These are phyloP conservation scores for Rhyzopertha dominica DNA, from an alignment of 1,140 invertebrate genomes.

Conservation along the genomic window DNA sequence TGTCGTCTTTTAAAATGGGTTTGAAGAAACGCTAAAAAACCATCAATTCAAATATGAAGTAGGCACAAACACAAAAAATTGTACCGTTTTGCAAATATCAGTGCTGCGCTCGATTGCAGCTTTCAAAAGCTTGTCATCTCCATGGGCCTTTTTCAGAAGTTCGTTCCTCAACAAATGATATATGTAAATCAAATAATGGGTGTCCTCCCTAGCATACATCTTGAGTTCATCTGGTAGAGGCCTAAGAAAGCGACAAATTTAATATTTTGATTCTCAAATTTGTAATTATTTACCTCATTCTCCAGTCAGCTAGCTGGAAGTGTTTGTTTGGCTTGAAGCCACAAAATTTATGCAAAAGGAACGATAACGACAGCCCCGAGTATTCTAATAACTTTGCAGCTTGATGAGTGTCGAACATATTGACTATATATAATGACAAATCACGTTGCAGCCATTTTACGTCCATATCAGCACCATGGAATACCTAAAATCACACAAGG, in stretches of 20 bases:
- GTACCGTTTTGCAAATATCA: conserved; percentile 62
- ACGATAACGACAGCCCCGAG: conserved; percentile 68
- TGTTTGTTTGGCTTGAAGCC: conserved; percentile 78
- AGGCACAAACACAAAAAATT: conserved; percentile 2
- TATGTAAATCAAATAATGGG: conserved; percentile 92
- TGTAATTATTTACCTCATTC: conserved; percentile 60
- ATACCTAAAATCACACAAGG: conserved; percentile 63
- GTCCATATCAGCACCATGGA: conserved; percentile 89
- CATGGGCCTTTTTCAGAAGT: conserved; percentile 66
- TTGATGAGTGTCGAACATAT: conserved; percentile 95
- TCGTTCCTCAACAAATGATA: conserved; percentile 79
- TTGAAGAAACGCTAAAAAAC: conserved; percentile 72
- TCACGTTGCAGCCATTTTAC: conserved; percentile 94
- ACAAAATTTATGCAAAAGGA: conserved; percentile 77
- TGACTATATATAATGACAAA: conserved; percentile 91
- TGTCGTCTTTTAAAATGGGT: conserved; percentile 65
- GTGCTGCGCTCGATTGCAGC: conserved; percentile 68
- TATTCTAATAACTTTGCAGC: conserved; percentile 76
- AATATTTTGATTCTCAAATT: conserved; percentile 1
- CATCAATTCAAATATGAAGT: conserved; percentile 1
- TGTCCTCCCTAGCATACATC: conserved; percentile 89
- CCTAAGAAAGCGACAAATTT: conserved; percentile 51
- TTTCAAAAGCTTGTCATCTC: conserved; percentile 62
- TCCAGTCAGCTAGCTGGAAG: conserved; percentile 95
- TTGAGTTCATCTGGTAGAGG: conserved; percentile 81